A percentile compares a stretch with the other conserved stretches of the same genome.
Evolutionary conservation across 2,888 invertebrate species (phyloP).

Genomic region (Toxonevra muliebris): DNA sequence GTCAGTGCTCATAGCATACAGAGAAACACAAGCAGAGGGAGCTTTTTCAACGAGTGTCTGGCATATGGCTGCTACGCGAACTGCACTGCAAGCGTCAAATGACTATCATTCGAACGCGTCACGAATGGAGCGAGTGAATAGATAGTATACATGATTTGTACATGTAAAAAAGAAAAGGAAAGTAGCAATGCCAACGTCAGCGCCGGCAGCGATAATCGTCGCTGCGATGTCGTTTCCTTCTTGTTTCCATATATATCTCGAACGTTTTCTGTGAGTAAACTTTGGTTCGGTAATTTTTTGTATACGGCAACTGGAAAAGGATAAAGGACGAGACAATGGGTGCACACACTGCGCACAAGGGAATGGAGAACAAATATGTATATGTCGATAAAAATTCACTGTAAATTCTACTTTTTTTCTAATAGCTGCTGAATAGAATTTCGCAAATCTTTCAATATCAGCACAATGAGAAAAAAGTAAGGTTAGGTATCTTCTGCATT

Average conservation of each 20-base stretch:
- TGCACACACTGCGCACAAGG: background rate
- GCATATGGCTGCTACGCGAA: background rate
- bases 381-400: background rate
- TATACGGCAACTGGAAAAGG: slow-evolving; percentile 26
- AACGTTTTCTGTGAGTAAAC: slow-evolving; percentile 29
- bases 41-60: slow-evolving; percentile 12
- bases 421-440: background rate
- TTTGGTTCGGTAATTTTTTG: slow-evolving; percentile 11
- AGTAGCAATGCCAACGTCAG: slow-evolving; percentile 18
- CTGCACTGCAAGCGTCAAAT: background rate
- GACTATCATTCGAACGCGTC: slow-evolving; percentile 17
- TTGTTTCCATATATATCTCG: slow-evolving; percentile 40
- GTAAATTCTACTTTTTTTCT: background rate
- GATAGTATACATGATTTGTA: slow-evolving; percentile 8
- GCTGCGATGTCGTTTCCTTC: slow-evolving; percentile 31
- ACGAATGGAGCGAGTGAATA: slow-evolving; percentile 32
- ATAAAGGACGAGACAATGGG: slow-evolving; percentile 19
- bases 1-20: background rate
- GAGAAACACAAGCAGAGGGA: background rate
- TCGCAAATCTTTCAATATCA: background rate
- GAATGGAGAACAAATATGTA: slow-evolving; percentile 4
- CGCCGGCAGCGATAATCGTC: slow-evolving; percentile 2
- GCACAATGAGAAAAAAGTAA: slow-evolving; percentile 27
- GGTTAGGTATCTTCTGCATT: slow-evolving; percentile 35
- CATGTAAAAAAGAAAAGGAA: slow-evolving; percentile 33